Percentiles rank a stretch among this genome's conserved stretches.
Evolutionary conservation across 2,797 vertebrate species (phyloP).

Genomic region (Acanthurus tractus): DNA sequence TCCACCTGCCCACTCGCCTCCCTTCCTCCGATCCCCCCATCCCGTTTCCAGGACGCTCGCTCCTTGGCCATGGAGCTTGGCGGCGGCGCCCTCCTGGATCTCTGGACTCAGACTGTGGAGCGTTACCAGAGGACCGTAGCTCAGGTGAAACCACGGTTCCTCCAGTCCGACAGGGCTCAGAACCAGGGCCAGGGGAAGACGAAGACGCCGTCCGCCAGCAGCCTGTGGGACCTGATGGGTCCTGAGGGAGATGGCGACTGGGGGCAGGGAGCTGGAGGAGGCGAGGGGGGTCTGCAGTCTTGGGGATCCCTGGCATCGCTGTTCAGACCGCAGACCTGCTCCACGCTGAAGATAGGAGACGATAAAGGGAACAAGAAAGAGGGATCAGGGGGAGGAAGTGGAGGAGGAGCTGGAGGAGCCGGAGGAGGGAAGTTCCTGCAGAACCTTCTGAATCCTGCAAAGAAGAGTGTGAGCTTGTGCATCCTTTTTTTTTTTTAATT

Average conservation of each 20-base stretch:
- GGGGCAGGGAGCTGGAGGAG: constrained; percentile 73
- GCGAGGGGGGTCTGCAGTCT: constrained; percentile 84
- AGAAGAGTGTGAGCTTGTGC: constrained; percentile 84
- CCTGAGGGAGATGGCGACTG: constrained; percentile 80
- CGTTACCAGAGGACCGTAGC: constrained; percentile 86
- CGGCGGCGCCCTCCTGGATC: constrained; percentile 83
- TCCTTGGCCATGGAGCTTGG: constrained; percentile 89
- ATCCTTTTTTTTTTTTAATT: neutral
- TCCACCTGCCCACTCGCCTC: constrained; percentile 83
- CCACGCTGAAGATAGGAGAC: constrained; percentile 86
- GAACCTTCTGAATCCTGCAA: constrained; percentile 84
- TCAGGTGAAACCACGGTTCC: constrained; percentile 81
- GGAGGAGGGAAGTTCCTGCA: constrained; percentile 87
- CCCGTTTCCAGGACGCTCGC: constrained; percentile 90
- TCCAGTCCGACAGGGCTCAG: constrained; percentile 75
- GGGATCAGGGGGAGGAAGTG: constrained; percentile 53
- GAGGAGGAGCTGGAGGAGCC: constrained; percentile 52
- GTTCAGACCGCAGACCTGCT: constrained; percentile 87
- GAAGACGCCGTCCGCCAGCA: constrained; percentile 84
- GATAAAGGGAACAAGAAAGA: constrained; percentile 84
- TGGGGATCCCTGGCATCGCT: constrained; percentile 89
- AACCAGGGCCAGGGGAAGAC: constrained; percentile 64
- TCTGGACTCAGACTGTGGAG: constrained; percentile 87
- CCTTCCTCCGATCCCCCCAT: constrained; percentile 87
- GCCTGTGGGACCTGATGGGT: constrained; percentile 83